Conservation (phyloP, 2,888 invertebrate genomes). For the Hirtodrosophila histrioides region DNA sequence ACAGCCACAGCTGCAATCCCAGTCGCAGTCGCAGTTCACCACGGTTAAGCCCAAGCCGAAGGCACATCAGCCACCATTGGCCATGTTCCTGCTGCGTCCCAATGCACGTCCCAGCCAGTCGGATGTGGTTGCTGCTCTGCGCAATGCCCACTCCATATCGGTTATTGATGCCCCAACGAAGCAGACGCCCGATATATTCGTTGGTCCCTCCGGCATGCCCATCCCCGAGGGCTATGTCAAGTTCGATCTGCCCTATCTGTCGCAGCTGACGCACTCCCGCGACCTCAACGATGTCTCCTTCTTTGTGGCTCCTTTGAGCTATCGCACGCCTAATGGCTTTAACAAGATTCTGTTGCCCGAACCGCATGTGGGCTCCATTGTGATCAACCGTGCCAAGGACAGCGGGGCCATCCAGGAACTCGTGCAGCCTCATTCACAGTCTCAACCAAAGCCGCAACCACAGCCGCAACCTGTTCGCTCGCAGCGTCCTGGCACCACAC, state of each 20-base stretch:
- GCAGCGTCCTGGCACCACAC: conserved; percentile 59
- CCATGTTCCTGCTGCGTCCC: conserved; percentile 89
- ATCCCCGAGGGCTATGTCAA: conserved; percentile 90
- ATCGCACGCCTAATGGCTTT: conserved; percentile 92
- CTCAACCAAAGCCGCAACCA: conserved; percentile 13
- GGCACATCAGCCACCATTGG: conserved; percentile 93
- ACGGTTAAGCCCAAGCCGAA: conserved; percentile 87
- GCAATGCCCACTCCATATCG: conserved; percentile 89
- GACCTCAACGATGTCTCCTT: conserved; percentile 91
- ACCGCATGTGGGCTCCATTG: conserved; percentile 94
- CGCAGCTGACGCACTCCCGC: conserved; percentile 85
- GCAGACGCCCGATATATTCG: conserved; percentile 90
- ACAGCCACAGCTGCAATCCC: conserved; percentile 84
- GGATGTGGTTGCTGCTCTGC: conserved; percentile 89
- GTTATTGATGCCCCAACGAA: conserved; percentile 90
- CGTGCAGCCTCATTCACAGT: conserved; percentile 22
- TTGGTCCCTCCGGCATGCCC: conserved; percentile 90
- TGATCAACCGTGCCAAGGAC: conserved; percentile 86
- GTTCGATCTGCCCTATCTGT: conserved; percentile 93
- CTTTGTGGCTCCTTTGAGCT: conserved; percentile 93
- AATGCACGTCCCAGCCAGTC: conserved; percentile 86
- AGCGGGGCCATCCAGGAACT: conserved; percentile 19
- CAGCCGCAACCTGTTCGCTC: conserved; percentile 51
- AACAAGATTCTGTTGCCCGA: conserved; percentile 94
- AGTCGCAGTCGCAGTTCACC: conserved; percentile 70